Conservation (phyloP, 2,113 vertebrate genomes). For the Myrmecophaga tridactyla region DNA sequence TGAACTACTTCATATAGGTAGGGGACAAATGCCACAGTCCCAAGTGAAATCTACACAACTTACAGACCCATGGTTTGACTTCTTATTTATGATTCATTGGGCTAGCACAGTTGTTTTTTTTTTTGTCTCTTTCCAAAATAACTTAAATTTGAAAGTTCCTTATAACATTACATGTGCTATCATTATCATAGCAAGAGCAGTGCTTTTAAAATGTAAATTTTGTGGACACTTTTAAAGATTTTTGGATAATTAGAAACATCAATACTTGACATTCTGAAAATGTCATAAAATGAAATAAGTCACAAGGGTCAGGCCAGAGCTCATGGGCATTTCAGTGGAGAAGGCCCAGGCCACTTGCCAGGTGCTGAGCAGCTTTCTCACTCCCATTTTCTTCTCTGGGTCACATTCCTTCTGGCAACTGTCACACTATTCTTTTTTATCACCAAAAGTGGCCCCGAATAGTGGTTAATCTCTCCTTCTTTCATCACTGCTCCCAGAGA, state of each 20-base stretch:
- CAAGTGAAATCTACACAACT: background rate
- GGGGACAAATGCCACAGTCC: background rate
- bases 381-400: background rate
- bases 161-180: background rate
- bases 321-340: background rate
- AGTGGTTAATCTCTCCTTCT: background rate
- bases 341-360: background rate
- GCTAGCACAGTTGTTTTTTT: background rate
- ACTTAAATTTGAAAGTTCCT: background rate
- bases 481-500: background rate
- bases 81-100: background rate
- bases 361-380: background rate
- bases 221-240: background rate
- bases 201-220: conserved; percentile 12
- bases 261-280: conserved; percentile 7
- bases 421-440: background rate
- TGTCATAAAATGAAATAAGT: background rate
- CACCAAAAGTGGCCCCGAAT: background rate
- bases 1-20: background rate
- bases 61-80: background rate
- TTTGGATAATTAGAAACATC: background rate
- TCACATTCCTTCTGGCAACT: background rate
- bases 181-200: background rate
- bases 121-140: conserved; percentile 17
- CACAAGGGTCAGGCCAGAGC: background rate